Evolutionary conservation across 2,113 vertebrate species (phyloP).

Genomic region (Psettodes erumei): DNA sequence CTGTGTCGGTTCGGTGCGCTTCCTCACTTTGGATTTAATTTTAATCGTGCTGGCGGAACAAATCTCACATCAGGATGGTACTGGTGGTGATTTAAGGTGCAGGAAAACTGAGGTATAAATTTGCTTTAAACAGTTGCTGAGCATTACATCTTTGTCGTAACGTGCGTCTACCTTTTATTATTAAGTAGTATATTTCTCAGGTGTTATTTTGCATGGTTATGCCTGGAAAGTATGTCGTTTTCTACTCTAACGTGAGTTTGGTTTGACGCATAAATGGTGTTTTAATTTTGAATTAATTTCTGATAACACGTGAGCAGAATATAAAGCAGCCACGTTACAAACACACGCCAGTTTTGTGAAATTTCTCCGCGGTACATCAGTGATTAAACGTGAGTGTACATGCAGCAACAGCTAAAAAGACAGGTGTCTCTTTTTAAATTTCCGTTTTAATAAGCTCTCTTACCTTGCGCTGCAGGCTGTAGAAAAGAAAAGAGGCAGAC

Average conservation of each 20-base stretch:
- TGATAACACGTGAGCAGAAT: constrained; percentile 26
- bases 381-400: not conserved
- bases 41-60: constrained; percentile 62
- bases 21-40: constrained; percentile 29
- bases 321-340: not conserved
- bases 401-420: constrained; percentile 4
- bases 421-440: not conserved
- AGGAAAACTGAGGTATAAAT: constrained; percentile 2
- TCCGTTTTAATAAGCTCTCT: constrained; percentile 41
- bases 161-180: not conserved
- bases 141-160: constrained; percentile 32
- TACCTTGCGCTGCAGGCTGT: constrained; percentile 58
- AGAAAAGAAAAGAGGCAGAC: not conserved
- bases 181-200: not conserved
- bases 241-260: not conserved
- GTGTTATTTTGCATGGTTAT: not conserved
- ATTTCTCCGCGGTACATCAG: not conserved
- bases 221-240: not conserved
- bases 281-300: constrained; percentile 32
- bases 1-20: constrained; percentile 17
- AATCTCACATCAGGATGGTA: constrained; percentile 68
- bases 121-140: not conserved
- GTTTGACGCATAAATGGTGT: constrained; percentile 16
- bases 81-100: constrained; percentile 17
- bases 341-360: not conserved